Evolutionary conservation across 2,113 vertebrate species (phyloP).

Genomic region (Melanerpes aurifrons): DNA sequence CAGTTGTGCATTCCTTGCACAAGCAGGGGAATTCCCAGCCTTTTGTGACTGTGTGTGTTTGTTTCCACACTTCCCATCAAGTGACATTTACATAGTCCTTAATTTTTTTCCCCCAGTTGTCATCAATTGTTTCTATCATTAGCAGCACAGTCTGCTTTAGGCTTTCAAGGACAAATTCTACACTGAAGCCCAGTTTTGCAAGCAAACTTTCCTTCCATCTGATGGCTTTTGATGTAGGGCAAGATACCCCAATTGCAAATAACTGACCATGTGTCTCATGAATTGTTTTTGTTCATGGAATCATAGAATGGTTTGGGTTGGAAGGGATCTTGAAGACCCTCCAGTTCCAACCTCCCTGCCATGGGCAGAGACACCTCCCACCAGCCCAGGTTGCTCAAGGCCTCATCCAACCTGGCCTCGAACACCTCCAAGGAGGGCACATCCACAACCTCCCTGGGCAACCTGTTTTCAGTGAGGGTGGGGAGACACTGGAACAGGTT

Average conservation of each 20-base stretch:
- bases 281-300: too few relatives aligned
- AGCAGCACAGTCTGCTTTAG: not conserved
- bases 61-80: not conserved
- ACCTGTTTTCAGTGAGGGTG: too few relatives aligned
- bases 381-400: too few relatives aligned
- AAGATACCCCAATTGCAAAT: not conserved
- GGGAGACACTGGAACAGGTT: too few relatives aligned
- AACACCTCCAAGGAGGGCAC: too few relatives aligned
- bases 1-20: not conserved
- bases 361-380: too few relatives aligned
- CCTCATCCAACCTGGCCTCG: too few relatives aligned
- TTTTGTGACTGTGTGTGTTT: not conserved
- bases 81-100: not conserved
- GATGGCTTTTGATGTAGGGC: not conserved
- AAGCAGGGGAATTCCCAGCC: not conserved
- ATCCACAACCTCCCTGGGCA: too few relatives aligned
- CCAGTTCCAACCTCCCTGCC: too few relatives aligned
- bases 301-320: too few relatives aligned
- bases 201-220: not conserved
- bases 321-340: too few relatives aligned
- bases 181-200: not conserved
- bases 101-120: not conserved
- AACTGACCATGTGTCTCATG: not conserved
- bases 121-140: not conserved
- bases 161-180: not conserved